Conservation (phyloP, 2,113 vertebrate species). For the Cepphus grylle region DNA sequence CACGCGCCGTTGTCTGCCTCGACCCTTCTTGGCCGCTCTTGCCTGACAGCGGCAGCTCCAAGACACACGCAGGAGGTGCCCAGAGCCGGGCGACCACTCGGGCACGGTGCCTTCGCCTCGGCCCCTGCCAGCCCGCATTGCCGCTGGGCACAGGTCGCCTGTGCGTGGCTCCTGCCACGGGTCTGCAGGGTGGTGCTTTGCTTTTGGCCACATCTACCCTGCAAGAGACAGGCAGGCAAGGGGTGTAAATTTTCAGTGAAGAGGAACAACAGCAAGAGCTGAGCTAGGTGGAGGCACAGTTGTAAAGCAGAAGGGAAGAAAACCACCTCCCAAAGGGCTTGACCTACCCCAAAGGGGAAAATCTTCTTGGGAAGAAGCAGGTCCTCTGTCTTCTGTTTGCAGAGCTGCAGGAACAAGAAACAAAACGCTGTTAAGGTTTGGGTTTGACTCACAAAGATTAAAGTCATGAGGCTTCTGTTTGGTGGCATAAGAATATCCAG, state of each 20-base stretch:
- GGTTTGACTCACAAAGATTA: background rate
- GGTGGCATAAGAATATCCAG: background rate
- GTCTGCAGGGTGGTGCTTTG: background rate
- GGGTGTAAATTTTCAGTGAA: no score
- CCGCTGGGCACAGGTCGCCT: rapidly evolving
- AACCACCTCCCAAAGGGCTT: background rate
- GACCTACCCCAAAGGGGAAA: background rate
- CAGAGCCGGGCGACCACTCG: rapidly evolving
- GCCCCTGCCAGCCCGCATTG: background rate
- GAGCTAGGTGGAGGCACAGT: background rate
- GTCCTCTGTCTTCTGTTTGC: background rate
- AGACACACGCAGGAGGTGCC: background rate
- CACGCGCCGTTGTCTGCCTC: rapidly evolving
- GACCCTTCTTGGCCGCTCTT: rapidly evolving
- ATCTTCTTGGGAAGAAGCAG: background rate
- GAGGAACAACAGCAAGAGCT: background rate
- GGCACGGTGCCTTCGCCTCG: rapidly evolving
- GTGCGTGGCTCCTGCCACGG: rapidly evolving
- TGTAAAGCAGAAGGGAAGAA: background rate
- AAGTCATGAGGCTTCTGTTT: background rate
- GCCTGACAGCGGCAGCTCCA: rapidly evolving
- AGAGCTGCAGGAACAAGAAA: background rate
- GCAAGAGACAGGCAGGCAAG: background rate
- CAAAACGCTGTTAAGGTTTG: background rate
- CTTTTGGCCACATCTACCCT: background rate